Evolutionary conservation across 2,888 invertebrate species (phyloP), one percentile per base, ranked within the genome.

Genomic region (Mimachlamys varia): DNA sequence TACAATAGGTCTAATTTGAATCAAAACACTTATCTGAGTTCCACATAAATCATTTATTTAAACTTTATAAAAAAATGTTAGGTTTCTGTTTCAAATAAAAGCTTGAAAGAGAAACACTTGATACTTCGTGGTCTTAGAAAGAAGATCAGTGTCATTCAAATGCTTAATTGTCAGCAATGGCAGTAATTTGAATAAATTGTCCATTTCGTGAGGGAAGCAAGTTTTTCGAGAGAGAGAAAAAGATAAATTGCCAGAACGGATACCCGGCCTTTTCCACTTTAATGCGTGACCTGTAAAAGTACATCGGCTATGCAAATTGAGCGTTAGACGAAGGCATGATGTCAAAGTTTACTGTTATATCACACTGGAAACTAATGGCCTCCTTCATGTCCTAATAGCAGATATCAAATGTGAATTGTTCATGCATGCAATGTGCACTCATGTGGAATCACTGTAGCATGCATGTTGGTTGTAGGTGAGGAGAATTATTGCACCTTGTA

Each of bases 321-420:
- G 76, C 76, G 33, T 76, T 76, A 76, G 76, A 27, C 76, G 33
- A 76, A 12, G 76, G 76, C 76, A 76, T 76, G 76, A 76, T 76
- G 33, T 76, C 76, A 76, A 76, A 76, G 76, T 76, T 76, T 76
- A 76, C 76, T 76, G 76, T 76, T 76, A 76, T 76, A 76, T 12
- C 76, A 76, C 33, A 15, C 76, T 76, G 13, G 33, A 33, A 76
- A 76, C 76, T 76, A 76, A 76, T 76, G 76, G 76, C 76, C 76
- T 33, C 76, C 76, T 76, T 76, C 76, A 76, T 76, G 33, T 76
- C 76, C n/a, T 76, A 76, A 76, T 76, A 76, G 76, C 76, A 76
- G 76, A 33, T 76, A 76, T 76, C 2, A 76, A 76, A 76, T 33
- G 76, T 27, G 76, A 33, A 76, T 76, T 33, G 33, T 76, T 76